A percentile compares a stretch with the other conserved stretches of the same genome.
Evolutionary conservation across 2,888 invertebrate species (phyloP).

Genomic region (Glyphotaelius pellucidus): DNA sequence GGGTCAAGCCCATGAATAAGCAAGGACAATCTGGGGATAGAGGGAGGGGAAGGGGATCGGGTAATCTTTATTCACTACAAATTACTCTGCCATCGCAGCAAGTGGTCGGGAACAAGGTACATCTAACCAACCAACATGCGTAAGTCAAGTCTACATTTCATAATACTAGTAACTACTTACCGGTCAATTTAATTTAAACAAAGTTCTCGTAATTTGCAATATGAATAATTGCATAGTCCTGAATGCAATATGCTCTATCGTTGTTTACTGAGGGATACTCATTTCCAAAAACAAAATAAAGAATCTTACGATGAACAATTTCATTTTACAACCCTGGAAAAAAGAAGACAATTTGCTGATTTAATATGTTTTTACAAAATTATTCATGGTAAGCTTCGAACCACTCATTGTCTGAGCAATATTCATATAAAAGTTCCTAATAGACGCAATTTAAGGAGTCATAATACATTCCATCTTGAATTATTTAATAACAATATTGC

Average conservation of each 20-base stretch:
- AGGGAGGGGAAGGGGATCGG: not conserved
- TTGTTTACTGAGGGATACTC: not conserved
- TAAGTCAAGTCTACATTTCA: not conserved
- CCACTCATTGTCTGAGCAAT: too few relatives aligned
- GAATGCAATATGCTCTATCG: not conserved
- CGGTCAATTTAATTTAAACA: not conserved
- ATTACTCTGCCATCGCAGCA: slow-evolving; percentile 5
- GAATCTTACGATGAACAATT: too few relatives aligned
- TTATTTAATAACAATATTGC: too few relatives aligned
- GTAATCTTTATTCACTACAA: slow-evolving; percentile 17
- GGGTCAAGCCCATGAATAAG: not conserved
- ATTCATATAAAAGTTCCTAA: too few relatives aligned
- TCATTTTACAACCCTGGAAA: too few relatives aligned
- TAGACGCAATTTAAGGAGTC: too few relatives aligned
- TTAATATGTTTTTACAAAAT: too few relatives aligned
- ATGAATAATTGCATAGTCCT: not conserved
- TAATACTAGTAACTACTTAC: not conserved
- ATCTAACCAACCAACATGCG: not conserved
- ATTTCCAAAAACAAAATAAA: not conserved
- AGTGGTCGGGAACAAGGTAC: not conserved
- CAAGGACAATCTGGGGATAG: not conserved
- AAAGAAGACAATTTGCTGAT: too few relatives aligned
- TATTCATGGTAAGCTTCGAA: too few relatives aligned
- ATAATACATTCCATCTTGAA: too few relatives aligned
- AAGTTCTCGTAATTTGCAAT: not conserved